Percentiles rank a stretch among this genome's conserved stretches.
Evolutionary conservation across 2,113 vertebrate species (phyloP).

Genomic region (Callopanchax toddi): DNA sequence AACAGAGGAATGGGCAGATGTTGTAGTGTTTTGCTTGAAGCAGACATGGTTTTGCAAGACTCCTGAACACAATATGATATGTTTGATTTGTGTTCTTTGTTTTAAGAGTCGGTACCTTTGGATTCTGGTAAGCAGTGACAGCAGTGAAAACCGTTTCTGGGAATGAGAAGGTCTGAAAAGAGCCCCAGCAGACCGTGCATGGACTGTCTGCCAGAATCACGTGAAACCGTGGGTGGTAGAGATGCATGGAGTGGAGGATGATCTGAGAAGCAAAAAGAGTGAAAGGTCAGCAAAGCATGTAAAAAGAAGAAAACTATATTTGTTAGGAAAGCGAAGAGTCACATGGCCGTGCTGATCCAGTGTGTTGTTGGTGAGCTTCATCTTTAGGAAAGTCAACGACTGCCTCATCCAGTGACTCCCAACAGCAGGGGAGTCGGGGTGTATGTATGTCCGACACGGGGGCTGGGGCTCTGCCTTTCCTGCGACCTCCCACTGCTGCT

Average conservation of each 20-base stretch:
- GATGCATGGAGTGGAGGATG: conserved; percentile 85
- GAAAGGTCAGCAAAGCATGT: background rate
- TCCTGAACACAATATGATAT: too few relatives aligned
- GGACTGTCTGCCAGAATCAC: conserved; percentile 86
- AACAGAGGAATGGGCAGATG: too few relatives aligned
- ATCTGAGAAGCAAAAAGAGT: conserved; percentile 62
- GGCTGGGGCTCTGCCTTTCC: conserved; percentile 89
- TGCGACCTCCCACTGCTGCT: conserved; percentile 87
- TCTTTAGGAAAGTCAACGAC: conserved; percentile 85
- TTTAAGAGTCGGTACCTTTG: conserved; percentile 78
- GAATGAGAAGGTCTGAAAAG: conserved; percentile 87
- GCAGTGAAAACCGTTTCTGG: conserved; percentile 87
- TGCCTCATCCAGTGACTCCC: conserved; percentile 93
- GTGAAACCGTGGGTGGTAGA: conserved; percentile 85
- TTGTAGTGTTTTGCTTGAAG: too few relatives aligned
- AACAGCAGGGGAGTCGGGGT: conserved; percentile 87
- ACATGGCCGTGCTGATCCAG: conserved; percentile 89
- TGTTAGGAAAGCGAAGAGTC: conserved; percentile 13
- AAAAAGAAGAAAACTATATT: too few relatives aligned
- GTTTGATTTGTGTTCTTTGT: background rate
- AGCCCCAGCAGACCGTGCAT: conserved; percentile 84
- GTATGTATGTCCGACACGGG: conserved; percentile 84
- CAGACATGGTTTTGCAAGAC: too few relatives aligned
- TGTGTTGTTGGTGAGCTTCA: conserved; percentile 92
- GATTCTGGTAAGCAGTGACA: conserved; percentile 91